Conservation (phyloP, 53 echinoderm and acorn worm species). For the Stichopus horrens region DNA sequence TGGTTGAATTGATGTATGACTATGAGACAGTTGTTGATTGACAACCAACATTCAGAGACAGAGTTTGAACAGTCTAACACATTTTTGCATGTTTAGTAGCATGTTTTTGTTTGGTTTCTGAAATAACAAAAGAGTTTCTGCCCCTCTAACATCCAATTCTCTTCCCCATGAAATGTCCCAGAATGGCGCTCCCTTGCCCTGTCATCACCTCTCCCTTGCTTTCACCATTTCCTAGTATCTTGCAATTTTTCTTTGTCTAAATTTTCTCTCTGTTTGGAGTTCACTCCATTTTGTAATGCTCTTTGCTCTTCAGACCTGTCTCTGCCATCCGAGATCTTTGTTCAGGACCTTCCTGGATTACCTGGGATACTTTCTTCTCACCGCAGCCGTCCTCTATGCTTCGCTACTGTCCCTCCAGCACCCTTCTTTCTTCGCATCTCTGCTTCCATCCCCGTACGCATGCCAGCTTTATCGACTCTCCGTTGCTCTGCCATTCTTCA, state of each 20-base stretch:
- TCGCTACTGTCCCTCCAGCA: constrained; percentile 16
- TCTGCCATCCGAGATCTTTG: constrained; percentile 20
- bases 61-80: too few relatives aligned
- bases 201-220: not conserved
- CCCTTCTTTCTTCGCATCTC: constrained; percentile 24
- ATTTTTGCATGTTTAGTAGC: too few relatives aligned
- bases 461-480: constrained; percentile 32
- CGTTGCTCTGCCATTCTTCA: constrained; percentile 28
- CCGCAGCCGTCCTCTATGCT: not conserved
- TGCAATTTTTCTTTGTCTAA: not conserved
- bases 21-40: too few relatives aligned
- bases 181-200: too few relatives aligned
- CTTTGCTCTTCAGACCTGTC: constrained; percentile 5
- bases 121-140: too few relatives aligned
- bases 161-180: too few relatives aligned
- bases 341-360: constrained; percentile 1
- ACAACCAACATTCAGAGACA: too few relatives aligned
- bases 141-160: too few relatives aligned
- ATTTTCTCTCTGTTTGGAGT: not conserved
- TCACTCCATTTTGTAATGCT: not conserved
- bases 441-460: constrained; percentile 39
- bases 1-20: too few relatives aligned
- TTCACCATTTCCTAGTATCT: not conserved
- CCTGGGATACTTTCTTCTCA: constrained; percentile 38
- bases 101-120: too few relatives aligned